These are phyloP conservation scores for Myotis findleyi DNA, from an alignment of 2,797 vertebrate genomes.

Conservation along the genomic window DNA sequence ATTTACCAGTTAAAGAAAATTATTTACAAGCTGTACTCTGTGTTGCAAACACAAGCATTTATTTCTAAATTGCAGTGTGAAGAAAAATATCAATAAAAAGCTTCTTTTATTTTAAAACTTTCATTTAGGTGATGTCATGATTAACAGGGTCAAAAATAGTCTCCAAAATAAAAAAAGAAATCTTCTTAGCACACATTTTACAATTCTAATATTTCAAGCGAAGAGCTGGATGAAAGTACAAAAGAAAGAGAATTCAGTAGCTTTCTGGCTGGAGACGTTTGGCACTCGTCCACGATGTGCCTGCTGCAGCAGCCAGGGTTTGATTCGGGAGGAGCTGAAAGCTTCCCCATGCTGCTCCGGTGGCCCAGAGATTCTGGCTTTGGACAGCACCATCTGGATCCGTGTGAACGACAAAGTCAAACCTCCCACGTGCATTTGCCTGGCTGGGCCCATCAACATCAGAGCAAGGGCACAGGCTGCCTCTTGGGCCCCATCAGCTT, in stretches of 20 bases:
- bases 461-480: slow-evolving; percentile 51
- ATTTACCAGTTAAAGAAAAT: slow-evolving; percentile 58
- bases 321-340: slow-evolving; percentile 51
- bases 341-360: slow-evolving; percentile 31
- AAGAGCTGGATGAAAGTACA: slow-evolving; percentile 55
- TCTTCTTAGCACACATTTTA: slow-evolving; percentile 60
- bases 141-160: slow-evolving; percentile 60
- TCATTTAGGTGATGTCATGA: slow-evolving; percentile 62
- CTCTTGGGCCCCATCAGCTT: slow-evolving; percentile 48
- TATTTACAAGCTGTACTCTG: background rate
- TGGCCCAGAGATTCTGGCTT: slow-evolving; percentile 70
- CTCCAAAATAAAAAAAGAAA: slow-evolving; percentile 10
- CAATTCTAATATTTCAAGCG: slow-evolving; percentile 70
- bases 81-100: slow-evolving; percentile 59
- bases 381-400: slow-evolving; percentile 57
- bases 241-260: slow-evolving; percentile 55
- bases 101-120: slow-evolving; percentile 60
- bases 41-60: slow-evolving; percentile 23
- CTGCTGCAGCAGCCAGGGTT: slow-evolving; percentile 63
- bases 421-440: slow-evolving; percentile 35
- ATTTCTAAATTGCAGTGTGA: slow-evolving; percentile 55
- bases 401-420: slow-evolving; percentile 46
- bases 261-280: slow-evolving; percentile 57
- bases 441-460: slow-evolving; percentile 51
- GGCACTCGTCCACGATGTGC: slow-evolving; percentile 63